phyloP scores from a whole-genome alignment of 2,888 invertebrate genomes.

The Dryobotodes eremita region DNA sequence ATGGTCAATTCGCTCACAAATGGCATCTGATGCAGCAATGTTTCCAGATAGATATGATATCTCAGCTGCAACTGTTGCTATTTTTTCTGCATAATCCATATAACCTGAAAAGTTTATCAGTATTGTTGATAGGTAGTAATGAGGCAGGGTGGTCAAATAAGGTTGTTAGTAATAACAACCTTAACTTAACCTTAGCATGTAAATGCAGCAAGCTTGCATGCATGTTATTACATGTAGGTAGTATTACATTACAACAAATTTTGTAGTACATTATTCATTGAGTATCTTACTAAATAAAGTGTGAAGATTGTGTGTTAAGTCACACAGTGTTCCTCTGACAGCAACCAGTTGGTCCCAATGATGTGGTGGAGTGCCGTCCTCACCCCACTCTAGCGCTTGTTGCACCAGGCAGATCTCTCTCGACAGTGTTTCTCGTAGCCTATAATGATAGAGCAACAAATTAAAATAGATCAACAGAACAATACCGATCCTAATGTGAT shows the following conservation, averaged over 20 bases:
- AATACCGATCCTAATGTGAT: not conserved
- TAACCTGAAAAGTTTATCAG: slow-evolving; percentile 79
- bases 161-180: too few relatives aligned
- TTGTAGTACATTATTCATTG: not conserved
- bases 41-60: slow-evolving; percentile 90
- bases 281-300: slow-evolving; percentile 81
- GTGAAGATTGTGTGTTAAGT: slow-evolving; percentile 85
- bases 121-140: not conserved
- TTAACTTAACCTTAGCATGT: too few relatives aligned
- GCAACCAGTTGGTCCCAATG: slow-evolving; percentile 89
- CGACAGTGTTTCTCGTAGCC: slow-evolving; percentile 83
- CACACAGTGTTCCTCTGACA: slow-evolving; percentile 83
- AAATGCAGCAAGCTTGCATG: not conserved
- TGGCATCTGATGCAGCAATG: slow-evolving; percentile 88
- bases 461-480: not conserved
- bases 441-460: slow-evolving; percentile 53
- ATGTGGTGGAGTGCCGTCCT: slow-evolving; percentile 85
- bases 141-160: not conserved
- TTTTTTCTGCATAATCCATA: slow-evolving; percentile 90
- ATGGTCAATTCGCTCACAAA: slow-evolving; percentile 89
- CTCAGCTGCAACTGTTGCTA: slow-evolving; percentile 89
- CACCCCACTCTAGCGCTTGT: slow-evolving; percentile 89
- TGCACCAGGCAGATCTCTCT: slow-evolving; percentile 86
- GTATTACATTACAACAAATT: too few relatives aligned
- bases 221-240: not conserved